Evolutionary conservation across 2,888 invertebrate species (phyloP).

Genomic region (Tinea trinotella): DNA sequence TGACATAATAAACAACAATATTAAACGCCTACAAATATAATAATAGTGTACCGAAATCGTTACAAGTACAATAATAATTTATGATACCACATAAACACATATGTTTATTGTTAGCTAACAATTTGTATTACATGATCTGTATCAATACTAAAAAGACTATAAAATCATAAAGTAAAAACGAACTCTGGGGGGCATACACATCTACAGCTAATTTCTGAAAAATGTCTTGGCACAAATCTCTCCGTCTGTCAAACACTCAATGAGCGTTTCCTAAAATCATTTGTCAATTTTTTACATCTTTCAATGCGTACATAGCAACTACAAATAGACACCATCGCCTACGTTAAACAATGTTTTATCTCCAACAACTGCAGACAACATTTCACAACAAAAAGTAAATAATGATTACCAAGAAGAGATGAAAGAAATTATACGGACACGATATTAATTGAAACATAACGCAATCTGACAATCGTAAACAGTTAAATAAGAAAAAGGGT

Average conservation of each 20-base stretch:
- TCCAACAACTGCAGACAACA: not conserved
- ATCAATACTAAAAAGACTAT: no score
- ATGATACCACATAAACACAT: no score
- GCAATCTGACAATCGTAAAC: not conserved
- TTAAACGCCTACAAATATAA: constrained; percentile 7
- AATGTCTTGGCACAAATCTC: constrained; percentile 39
- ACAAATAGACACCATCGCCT: not conserved
- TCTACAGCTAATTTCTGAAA: not conserved
- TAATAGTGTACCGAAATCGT: not conserved
- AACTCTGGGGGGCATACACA: no score
- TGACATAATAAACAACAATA: not conserved
- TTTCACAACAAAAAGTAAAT: not conserved
- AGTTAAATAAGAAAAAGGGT: no score
- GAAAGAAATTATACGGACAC: not conserved
- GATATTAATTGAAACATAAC: not conserved
- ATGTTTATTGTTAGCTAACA: no score
- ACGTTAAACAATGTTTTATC: not conserved
- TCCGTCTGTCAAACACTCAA: constrained; percentile 38
- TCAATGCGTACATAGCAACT: not conserved
- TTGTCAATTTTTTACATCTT: constrained; percentile 29
- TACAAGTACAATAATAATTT: not conserved
- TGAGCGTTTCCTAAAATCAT: constrained; percentile 39
- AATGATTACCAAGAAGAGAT: not conserved
- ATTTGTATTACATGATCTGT: no score
- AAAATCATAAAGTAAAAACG: no score